A percentile compares a stretch with the other conserved stretches of the same genome.
These are phyloP conservation scores for Homalodisca vitripennis DNA, from an alignment of 1,140 invertebrate genomes.

Conservation along the genomic window DNA sequence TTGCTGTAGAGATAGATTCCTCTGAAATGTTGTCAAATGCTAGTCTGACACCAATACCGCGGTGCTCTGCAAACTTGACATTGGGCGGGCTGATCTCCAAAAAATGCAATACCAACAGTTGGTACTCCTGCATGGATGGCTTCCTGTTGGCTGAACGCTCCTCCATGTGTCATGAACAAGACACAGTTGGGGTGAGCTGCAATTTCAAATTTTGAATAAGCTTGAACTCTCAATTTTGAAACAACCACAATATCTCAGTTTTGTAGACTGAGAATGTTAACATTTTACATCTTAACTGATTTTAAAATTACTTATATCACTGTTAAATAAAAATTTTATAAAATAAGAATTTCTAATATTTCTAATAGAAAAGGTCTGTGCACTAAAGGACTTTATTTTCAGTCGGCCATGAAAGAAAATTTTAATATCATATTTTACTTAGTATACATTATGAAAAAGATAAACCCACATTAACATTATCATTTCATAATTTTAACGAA, in stretches of 20 bases:
- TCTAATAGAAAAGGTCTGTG: no score
- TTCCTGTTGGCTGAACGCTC: slow-evolving; percentile 52
- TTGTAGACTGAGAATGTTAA: no score
- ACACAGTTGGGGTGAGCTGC: slow-evolving; percentile 45
- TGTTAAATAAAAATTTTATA: not conserved
- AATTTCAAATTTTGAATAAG: no score
- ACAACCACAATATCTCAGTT: no score
- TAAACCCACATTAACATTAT: no score
- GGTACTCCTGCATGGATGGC: slow-evolving; percentile 50
- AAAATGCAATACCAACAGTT: slow-evolving; percentile 58
- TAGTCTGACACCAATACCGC: slow-evolving; percentile 43
- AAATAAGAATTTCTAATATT: not conserved
- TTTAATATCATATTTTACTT: not conserved
- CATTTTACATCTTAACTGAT: no score
- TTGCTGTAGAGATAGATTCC: not conserved
- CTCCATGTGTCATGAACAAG: slow-evolving; percentile 58
- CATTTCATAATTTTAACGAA: no score
- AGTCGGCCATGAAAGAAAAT: not conserved
- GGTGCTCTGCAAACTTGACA: slow-evolving; percentile 46
- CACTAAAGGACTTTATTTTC: not conserved
- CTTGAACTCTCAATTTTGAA: not conserved
- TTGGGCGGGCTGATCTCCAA: slow-evolving; percentile 61
- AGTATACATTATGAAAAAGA: no score
- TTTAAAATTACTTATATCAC: not conserved
- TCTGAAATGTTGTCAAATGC: not conserved